Evolutionary conservation across 2,113 vertebrate genomes (phyloP), one percentile per base, ranked within the genome.

Genomic region (Seriola aureovittata): DNA sequence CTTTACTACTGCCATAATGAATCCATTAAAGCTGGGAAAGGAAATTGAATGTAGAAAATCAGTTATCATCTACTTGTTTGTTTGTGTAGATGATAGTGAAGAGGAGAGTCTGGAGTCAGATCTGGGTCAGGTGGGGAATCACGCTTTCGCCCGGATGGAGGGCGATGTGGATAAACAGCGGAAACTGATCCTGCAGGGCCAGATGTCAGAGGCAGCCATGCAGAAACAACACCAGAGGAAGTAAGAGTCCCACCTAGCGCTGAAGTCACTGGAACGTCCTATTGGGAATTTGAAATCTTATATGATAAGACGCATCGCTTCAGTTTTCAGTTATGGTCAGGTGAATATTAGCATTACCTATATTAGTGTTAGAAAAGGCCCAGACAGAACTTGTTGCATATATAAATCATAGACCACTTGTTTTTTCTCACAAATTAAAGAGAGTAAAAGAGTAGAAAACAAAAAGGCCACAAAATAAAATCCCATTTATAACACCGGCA

Each of bases 141-240:
- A 99, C 38, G 97, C 98, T 12, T 99, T 99, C 78, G 97, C 98
- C 62, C 95, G 96, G 34, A 99, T 99, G 98, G 98, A 99, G 90
- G 98, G 97, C 6, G 98, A 99, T 0, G 96, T 99, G 72, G 98
- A 99, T 93, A 99, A 99, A 82, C 97, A 99, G 88, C 93, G 98
- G 63, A 97, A 96, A 83, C 95, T 97, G 82, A 96, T 97, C 85
- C 95, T 99, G 36, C 98, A 99, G 93, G 97, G 98, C 66, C 98
- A 99, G 88, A 92, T 97, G 82, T 99, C 98, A 0, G 98, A 99
- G 80, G 97, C 95, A 29, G 95, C 98, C 5, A 90, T 97, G 80
- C 97, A 98, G 84, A 99, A 99, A 87, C 97, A 99, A 79, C 98
- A 99, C 90, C 97, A 98, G 92, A 97, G 98, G 86, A 99, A 98